Evolutionary conservation across 2,797 vertebrate species (phyloP), one percentile per base, ranked within the genome.

Genomic region (Melanotaenia parkinsoni): DNA sequence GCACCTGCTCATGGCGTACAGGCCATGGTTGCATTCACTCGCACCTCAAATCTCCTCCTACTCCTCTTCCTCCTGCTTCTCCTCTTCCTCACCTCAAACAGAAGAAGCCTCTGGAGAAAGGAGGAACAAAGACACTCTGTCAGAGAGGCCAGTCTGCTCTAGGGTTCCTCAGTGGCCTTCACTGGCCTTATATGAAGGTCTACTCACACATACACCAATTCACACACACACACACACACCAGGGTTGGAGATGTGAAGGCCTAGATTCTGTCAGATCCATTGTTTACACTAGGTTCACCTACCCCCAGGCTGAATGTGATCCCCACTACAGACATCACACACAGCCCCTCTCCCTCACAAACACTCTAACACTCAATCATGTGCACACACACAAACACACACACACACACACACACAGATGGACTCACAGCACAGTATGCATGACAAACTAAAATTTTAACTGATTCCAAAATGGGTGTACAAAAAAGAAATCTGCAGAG

Each of bases 221-320:
- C 54, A 73, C 35, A 77, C 40, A 67, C 59, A 60, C 47, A 64
- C 51, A 54, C 56, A 59, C 67, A 63, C 58, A 67, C 70, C 66
- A 59, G 26, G 65, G 64, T 66, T 50, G 79, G 79, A 90, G 90
- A 91, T 91, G 91, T 93, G 85, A 91, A 88, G 88, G 80, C 77
- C 63, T 22, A 84, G 83, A 89, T 90, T 91, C 87, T 91, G 92
- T 93, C 89, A 93, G 91, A 94, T 95, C 93, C 91, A 92, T 91
- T 95, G 95, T 95, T 94, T 93, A 85, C 92, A 94, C 88, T 91
- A 85, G 85, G 86, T 89, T 91, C 88, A 93, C 90, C 87, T 93
- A 92, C 94, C 95, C 94, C 88, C 85, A 70, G 93, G 95, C 92
- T 90, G 61, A 90, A 74, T 67, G 77, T 94, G 93, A 95, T 93